Conservation (phyloP, 35 echinoderm and acorn worm genomes). For the Anneissia japonica region DNA sequence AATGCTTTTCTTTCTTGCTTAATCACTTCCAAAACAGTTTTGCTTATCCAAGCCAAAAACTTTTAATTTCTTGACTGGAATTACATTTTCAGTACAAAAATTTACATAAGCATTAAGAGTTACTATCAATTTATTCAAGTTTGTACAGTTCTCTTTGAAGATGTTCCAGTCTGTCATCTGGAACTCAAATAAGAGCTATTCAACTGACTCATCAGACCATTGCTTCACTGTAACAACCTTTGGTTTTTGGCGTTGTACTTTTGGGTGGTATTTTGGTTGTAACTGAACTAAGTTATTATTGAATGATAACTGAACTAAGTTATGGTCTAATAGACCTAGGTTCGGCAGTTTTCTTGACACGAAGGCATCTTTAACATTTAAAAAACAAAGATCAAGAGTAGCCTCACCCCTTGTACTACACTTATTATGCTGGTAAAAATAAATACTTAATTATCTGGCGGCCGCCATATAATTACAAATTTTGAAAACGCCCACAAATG, state of each 20-base stretch:
- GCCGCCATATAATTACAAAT: too few relatives aligned
- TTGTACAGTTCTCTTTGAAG: constrained; percentile 25
- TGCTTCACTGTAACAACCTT: constrained; percentile 3
- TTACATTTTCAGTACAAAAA: constrained; percentile 30
- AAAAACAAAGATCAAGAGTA: constrained; percentile 30
- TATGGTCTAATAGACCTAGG: constrained; percentile 25
- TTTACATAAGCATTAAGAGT: not conserved
- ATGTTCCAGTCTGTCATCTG: constrained; percentile 24
- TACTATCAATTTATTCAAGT: too few relatives aligned
- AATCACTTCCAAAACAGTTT: constrained; percentile 27
- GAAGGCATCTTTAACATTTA: constrained; percentile 12
- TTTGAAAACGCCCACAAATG: too few relatives aligned
- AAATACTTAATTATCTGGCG: too few relatives aligned
- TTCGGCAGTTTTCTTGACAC: constrained; percentile 1
- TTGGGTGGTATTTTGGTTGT: constrained; percentile 28
- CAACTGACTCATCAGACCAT: not conserved
- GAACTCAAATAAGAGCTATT: not conserved
- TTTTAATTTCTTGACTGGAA: constrained; percentile 33
- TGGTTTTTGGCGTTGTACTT: constrained; percentile 28
- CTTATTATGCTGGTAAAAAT: constrained; percentile 27
- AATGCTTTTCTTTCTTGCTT: constrained; percentile 44
- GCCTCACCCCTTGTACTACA: not conserved
- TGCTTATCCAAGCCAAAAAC: constrained; percentile 44
- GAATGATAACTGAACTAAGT: too few relatives aligned
- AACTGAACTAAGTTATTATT: too few relatives aligned